Conservation (phyloP, 2,113 vertebrate genomes). For the Pedetes capensis region DNA sequence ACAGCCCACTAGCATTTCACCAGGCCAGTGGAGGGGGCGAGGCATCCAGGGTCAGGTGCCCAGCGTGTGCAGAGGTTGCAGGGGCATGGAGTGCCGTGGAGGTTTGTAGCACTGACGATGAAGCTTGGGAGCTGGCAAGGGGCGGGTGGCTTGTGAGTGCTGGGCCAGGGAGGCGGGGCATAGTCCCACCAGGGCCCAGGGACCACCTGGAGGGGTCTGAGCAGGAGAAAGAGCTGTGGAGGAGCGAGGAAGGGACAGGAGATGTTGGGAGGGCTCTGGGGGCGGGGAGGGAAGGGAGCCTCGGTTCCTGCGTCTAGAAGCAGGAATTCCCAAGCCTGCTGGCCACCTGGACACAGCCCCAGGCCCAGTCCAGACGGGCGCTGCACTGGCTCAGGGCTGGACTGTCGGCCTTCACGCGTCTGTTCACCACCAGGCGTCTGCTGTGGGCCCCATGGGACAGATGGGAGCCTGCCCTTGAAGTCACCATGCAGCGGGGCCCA, state of each 20-base stretch:
- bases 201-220: neutral
- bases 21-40: neutral
- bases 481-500: neutral
- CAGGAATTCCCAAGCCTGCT: neutral
- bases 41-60: fast-evolving
- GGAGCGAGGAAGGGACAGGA: neutral
- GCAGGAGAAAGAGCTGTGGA: neutral
- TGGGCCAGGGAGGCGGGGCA: neutral
- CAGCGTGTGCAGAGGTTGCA: fast-evolving
- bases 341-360: neutral
- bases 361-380: neutral
- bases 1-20: neutral
- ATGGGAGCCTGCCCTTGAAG: neutral
- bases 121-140: neutral
- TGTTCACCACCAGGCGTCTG: neutral
- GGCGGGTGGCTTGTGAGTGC: neutral
- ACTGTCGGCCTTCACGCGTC: no score
- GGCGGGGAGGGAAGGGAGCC: no score
- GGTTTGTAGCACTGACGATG: neutral
- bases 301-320: no score
- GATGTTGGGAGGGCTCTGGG: neutral
- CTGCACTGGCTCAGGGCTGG: neutral
- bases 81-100: neutral
- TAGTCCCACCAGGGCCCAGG: neutral
- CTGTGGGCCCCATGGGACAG: neutral